phyloP scores from a whole-genome alignment of 2,888 invertebrate genomes.

The Campopleginae sp. region DNA sequence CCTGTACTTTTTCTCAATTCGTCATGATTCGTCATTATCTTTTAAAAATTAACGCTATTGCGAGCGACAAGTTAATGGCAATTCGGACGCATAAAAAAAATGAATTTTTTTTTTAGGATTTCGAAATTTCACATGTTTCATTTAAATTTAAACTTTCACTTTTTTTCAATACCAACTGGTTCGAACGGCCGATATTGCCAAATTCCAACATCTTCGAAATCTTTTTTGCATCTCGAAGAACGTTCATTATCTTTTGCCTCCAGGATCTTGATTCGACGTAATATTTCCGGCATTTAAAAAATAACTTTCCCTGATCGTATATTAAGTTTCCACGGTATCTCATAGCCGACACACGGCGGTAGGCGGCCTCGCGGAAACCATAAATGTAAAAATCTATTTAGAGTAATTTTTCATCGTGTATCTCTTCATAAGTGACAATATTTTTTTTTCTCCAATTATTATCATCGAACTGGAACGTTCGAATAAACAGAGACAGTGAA shows the following conservation, averaged over 20 bases:
- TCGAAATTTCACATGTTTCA: background rate
- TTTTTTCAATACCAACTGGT: background rate
- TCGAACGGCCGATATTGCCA: background rate
- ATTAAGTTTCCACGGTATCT: background rate
- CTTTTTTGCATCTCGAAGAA: background rate
- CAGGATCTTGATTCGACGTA: constrained; percentile 49
- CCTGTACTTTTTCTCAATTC: background rate
- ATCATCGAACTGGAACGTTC: background rate
- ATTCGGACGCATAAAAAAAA: background rate
- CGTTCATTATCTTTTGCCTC: background rate
- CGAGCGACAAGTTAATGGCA: background rate
- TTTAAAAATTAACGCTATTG: background rate
- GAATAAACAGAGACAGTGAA: background rate
- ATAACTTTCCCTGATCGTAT: constrained; percentile 51
- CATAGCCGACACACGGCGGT: background rate
- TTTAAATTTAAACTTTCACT: background rate
- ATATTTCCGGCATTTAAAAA: constrained; percentile 55
- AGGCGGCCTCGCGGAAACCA: background rate
- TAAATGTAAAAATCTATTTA: background rate
- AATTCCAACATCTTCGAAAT: background rate
- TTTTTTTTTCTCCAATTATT: background rate
- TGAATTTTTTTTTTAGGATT: background rate
- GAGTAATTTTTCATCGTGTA: background rate
- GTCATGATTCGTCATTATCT: background rate
- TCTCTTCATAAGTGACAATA: background rate